A percentile compares a stretch with the other conserved stretches of the same genome.
These are phyloP conservation scores for Cyclargus thomasi DNA, from an alignment of 1,140 invertebrate genomes.

Conservation along the genomic window DNA sequence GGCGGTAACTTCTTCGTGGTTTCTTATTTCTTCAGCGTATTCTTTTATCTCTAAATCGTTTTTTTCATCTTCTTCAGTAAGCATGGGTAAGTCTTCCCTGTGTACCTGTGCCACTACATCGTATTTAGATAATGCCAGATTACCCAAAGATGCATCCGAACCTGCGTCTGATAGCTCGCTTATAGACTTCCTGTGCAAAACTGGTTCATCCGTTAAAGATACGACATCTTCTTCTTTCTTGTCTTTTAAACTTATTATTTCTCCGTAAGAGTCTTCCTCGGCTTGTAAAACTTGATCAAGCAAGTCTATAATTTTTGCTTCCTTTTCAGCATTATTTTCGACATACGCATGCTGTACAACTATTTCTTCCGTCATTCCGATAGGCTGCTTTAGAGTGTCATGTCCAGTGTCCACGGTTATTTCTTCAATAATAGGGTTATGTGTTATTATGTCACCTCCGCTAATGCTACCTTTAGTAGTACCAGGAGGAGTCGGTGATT, in stretches of 20 bases:
- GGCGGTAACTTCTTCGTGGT: constrained; percentile 46
- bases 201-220: constrained; percentile 28
- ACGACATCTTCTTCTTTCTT: constrained; percentile 38
- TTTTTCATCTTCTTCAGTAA: constrained; percentile 55
- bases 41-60: constrained; percentile 33
- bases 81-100: constrained; percentile 61
- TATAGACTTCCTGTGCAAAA: constrained; percentile 53
- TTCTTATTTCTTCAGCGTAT: constrained; percentile 29
- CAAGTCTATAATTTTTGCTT: constrained; percentile 67
- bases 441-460: constrained; percentile 32
- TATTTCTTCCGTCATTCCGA: constrained; percentile 46
- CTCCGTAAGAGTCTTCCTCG: constrained; percentile 60
- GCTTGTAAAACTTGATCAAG: constrained; percentile 66
- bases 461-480: constrained; percentile 44
- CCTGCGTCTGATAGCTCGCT: constrained; percentile 62
- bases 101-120: constrained; percentile 68
- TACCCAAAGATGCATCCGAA: constrained; percentile 64
- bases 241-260: constrained; percentile 51
- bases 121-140: constrained; percentile 67
- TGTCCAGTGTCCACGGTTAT: constrained; percentile 26
- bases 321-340: constrained; percentile 62
- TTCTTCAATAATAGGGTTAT: constrained; percentile 30
- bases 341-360: constrained; percentile 48
- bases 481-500: constrained; percentile 57
- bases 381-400: constrained; percentile 31